phyloP scores from a whole-genome alignment of 2,888 invertebrate species.

The Colostygia pectinataria region DNA sequence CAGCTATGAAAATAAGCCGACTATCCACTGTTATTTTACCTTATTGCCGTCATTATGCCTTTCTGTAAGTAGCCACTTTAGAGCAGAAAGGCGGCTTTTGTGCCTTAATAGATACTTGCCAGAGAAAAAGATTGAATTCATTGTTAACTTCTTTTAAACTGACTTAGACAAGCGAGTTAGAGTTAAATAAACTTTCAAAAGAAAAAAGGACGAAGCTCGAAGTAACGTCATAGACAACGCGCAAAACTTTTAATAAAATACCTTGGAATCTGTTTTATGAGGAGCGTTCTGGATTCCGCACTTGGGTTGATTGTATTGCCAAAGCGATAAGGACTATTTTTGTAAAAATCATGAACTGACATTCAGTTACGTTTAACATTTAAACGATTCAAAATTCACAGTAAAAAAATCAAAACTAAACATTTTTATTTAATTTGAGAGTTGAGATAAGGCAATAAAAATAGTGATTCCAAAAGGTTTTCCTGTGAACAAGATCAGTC shows the following conservation, averaged over 20 bases:
- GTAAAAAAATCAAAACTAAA: too few relatives aligned
- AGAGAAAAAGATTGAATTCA: slow-evolving; percentile 53
- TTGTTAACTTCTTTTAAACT: slow-evolving; percentile 50
- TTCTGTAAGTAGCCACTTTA: slow-evolving; percentile 40
- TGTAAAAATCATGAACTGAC: slow-evolving; percentile 25
- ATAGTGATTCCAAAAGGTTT: slow-evolving; percentile 39
- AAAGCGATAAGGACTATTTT: slow-evolving; percentile 28
- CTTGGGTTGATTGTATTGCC: slow-evolving; percentile 24
- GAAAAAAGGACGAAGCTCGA: slow-evolving; percentile 44
- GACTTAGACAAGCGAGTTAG: slow-evolving; percentile 50
- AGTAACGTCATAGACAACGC: slow-evolving; percentile 49
- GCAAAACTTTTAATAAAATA: slow-evolving; percentile 56
- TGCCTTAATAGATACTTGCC: slow-evolving; percentile 47
- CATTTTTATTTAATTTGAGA: slow-evolving; percentile 33
- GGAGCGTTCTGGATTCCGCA: slow-evolving; percentile 34
- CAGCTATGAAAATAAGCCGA: slow-evolving; percentile 36
- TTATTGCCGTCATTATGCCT: slow-evolving; percentile 38
- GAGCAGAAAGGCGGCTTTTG: slow-evolving; percentile 44
- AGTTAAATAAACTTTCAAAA: slow-evolving; percentile 50
- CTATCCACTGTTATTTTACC: slow-evolving; percentile 38
- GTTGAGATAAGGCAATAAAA: slow-evolving; percentile 29
- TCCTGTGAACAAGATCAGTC: slow-evolving; percentile 46
- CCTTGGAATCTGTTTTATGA: slow-evolving; percentile 48
- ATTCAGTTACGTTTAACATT: slow-evolving; percentile 17
- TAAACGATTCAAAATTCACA: slow-evolving; percentile 12